Evolutionary conservation across 2,797 vertebrate genomes (phyloP).

Genomic region (Aldrovandia affinis): DNA sequence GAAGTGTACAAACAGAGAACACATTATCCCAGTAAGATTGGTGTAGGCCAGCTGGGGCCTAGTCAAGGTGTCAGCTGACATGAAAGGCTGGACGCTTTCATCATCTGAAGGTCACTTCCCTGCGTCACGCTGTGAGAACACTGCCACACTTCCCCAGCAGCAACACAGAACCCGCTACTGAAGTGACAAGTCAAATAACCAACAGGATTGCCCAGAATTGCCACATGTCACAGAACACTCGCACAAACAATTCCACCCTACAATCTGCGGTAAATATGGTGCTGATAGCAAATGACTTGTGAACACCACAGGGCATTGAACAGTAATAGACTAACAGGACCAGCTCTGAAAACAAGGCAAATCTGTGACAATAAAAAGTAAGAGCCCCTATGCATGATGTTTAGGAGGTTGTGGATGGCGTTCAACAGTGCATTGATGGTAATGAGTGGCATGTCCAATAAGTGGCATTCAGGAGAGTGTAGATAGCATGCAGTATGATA

Average conservation of each 20-base stretch:
- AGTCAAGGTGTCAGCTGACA: neutral
- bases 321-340: too few relatives aligned
- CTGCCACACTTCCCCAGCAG: neutral
- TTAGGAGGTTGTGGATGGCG: neutral
- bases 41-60: neutral
- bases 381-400: too few relatives aligned
- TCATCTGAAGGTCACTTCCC: neutral
- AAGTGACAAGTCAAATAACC: neutral
- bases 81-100: neutral
- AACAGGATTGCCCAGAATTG: neutral
- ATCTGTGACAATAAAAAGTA: too few relatives aligned
- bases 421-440: neutral
- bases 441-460: neutral
- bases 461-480: too few relatives aligned
- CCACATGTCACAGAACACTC: neutral
- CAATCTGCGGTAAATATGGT: neutral
- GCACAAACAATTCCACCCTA: neutral
- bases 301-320: too few relatives aligned
- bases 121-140: neutral
- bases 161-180: neutral
- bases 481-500: too few relatives aligned
- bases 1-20: neutral
- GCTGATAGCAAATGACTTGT: too few relatives aligned
- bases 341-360: too few relatives aligned
- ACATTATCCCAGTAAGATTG: neutral